Evolutionary conservation across 2,113 vertebrate species (phyloP).

Genomic region (Hypocryptadius cinnamomeus): DNA sequence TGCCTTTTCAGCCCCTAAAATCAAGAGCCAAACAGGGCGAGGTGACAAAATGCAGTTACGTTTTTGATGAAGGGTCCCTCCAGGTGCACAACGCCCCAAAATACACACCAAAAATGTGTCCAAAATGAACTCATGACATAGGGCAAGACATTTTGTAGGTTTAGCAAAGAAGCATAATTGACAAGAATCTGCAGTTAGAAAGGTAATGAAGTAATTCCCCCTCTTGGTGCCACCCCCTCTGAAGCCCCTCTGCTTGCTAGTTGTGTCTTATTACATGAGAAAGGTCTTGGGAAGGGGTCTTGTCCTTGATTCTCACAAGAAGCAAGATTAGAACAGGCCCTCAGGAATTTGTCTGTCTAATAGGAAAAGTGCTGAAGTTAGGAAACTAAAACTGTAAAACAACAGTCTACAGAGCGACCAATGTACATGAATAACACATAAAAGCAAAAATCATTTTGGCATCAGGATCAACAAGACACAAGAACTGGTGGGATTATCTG

Average conservation of each 20-base stretch:
- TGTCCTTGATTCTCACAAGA: background rate
- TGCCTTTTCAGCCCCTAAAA: background rate
- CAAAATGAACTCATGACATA: rapidly evolving
- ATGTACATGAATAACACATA: background rate
- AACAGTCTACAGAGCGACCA: background rate
- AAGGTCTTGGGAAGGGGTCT: background rate
- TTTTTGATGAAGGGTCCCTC: background rate
- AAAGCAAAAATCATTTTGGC: background rate
- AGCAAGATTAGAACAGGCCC: background rate
- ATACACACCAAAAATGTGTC: rapidly evolving
- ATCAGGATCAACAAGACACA: background rate
- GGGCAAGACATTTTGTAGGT: background rate
- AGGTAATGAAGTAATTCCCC: background rate
- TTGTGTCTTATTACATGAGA: background rate
- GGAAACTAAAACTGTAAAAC: background rate
- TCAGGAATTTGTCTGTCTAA: background rate
- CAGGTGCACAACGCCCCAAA: background rate
- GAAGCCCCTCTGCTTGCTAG: background rate
- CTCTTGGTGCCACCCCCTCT: background rate
- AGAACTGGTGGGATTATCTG: background rate
- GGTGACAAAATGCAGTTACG: rapidly evolving
- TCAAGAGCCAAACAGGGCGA: background rate
- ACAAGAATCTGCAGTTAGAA: background rate
- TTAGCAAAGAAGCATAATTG: background rate
- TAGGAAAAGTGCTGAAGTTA: background rate